phyloP scores from a whole-genome alignment of 2,797 vertebrate genomes.

The Xiphorhynchus erythropygius region DNA sequence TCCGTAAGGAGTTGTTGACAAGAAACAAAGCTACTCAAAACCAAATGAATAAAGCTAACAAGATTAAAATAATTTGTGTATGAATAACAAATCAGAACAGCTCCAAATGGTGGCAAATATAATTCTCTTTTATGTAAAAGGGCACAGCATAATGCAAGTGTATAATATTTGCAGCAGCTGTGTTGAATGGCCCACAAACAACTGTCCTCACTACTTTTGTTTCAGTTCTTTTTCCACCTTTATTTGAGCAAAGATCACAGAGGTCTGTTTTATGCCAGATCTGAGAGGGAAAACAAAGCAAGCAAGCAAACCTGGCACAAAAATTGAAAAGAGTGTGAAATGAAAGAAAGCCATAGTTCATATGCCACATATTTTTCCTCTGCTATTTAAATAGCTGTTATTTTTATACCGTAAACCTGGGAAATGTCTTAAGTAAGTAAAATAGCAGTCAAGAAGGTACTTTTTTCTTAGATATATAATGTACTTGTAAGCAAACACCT shows the following conservation, averaged over 20 bases:
- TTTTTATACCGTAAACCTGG: neutral
- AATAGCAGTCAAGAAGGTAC: neutral
- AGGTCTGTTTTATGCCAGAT: neutral
- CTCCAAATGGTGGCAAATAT: conserved; percentile 23
- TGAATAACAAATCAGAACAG: conserved; percentile 17
- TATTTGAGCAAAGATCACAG: neutral
- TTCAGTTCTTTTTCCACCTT: neutral
- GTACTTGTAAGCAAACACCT: neutral
- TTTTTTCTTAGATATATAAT: neutral
- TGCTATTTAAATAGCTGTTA: neutral
- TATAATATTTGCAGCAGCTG: conserved; percentile 9
- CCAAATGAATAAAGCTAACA: neutral
- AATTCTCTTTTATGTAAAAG: conserved; percentile 39
- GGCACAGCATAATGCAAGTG: conserved; percentile 5
- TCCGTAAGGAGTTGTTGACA: conserved; percentile 23
- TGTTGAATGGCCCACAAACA: conserved; percentile 10
- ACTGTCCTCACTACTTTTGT: conserved; percentile 8
- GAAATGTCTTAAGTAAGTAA: neutral
- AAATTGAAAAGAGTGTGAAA: neutral
- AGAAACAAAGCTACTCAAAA: neutral
- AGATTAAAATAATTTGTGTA: conserved; percentile 37
- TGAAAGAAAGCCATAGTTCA: neutral
- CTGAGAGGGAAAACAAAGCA: neutral
- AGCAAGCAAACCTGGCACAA: neutral
- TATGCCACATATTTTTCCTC: neutral